phyloP scores from a whole-genome alignment of 2,888 invertebrate species.

The Sinelater perroti region DNA sequence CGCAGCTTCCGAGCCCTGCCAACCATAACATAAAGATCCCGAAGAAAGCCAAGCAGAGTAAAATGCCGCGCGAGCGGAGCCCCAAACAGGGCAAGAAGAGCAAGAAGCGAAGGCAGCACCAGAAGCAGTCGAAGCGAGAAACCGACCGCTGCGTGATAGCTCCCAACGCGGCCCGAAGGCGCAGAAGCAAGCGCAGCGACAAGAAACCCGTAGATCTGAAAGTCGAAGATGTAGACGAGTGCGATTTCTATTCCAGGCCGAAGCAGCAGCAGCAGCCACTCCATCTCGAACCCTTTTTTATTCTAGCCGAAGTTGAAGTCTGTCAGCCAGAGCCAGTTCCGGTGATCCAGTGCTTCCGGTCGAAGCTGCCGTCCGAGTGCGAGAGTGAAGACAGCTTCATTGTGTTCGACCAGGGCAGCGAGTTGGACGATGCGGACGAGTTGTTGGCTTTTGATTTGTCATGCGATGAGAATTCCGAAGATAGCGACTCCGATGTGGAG shows the following conservation, averaged over 20 bases:
- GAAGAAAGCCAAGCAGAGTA: background rate
- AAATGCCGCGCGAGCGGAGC: conserved; percentile 6
- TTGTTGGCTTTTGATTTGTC: conserved; percentile 43
- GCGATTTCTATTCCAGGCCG: too few species aligned
- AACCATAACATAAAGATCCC: background rate
- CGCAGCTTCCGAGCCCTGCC: too few species aligned
- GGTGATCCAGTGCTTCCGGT: too few species aligned
- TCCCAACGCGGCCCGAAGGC: background rate
- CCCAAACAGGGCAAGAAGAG: background rate
- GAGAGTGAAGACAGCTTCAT: conserved; percentile 70
- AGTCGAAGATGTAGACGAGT: conserved; percentile 29
- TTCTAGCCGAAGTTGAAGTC: too few species aligned
- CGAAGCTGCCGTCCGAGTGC: conserved; percentile 61
- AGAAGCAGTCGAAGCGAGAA: conserved; percentile 19
- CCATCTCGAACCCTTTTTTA: too few species aligned
- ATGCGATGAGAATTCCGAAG: conserved; percentile 28
- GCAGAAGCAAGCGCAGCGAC: conserved; percentile 25
- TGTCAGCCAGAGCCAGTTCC: too few species aligned
- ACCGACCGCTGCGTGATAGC: background rate
- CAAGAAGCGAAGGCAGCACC: conserved; percentile 9
- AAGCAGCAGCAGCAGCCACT: too few species aligned
- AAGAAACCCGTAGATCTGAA: conserved; percentile 26
- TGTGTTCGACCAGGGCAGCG: conserved; percentile 52
- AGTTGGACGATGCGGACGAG: conserved; percentile 34
- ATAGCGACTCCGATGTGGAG: conserved; percentile 10